Evolutionary conservation across 2,797 vertebrate species (phyloP).

Genomic region (Sebastes oblongus): DNA sequence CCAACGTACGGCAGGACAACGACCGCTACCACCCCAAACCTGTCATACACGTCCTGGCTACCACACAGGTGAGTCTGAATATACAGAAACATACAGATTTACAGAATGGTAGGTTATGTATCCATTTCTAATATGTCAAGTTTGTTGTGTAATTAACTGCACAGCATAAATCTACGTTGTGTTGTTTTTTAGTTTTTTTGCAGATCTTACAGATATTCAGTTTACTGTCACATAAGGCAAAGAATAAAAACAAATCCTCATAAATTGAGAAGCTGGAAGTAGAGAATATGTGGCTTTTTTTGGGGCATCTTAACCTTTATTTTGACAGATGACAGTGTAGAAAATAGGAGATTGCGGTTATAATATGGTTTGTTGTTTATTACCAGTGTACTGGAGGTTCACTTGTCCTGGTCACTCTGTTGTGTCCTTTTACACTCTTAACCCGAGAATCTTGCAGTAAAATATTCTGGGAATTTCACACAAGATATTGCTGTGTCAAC

Average conservation of each 20-base stretch:
- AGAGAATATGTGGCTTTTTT: too few relatives aligned
- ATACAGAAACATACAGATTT: background rate
- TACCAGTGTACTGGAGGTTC: too few relatives aligned
- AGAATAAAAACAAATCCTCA: background rate
- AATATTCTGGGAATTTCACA: background rate
- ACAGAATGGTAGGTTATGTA: background rate
- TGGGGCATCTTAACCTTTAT: too few relatives aligned
- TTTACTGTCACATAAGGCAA: background rate
- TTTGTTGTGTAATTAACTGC: background rate
- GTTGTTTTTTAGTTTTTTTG: background rate
- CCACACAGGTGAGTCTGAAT: constrained; percentile 65
- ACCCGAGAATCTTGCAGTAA: background rate
- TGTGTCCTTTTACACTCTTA: background rate
- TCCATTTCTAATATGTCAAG: background rate
- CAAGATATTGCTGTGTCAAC: background rate
- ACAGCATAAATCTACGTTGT: background rate
- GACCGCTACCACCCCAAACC: constrained; percentile 98
- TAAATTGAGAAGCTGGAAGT: background rate
- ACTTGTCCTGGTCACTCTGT: background rate
- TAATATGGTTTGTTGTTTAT: too few relatives aligned
- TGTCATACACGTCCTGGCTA: constrained; percentile 89
- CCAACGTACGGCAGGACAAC: constrained; percentile 95
- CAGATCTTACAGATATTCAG: background rate
- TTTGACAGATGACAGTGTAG: too few relatives aligned
- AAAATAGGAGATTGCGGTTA: too few relatives aligned